phyloP scores from a whole-genome alignment of 2,888 invertebrate genomes.

The Anticlea derivata region DNA sequence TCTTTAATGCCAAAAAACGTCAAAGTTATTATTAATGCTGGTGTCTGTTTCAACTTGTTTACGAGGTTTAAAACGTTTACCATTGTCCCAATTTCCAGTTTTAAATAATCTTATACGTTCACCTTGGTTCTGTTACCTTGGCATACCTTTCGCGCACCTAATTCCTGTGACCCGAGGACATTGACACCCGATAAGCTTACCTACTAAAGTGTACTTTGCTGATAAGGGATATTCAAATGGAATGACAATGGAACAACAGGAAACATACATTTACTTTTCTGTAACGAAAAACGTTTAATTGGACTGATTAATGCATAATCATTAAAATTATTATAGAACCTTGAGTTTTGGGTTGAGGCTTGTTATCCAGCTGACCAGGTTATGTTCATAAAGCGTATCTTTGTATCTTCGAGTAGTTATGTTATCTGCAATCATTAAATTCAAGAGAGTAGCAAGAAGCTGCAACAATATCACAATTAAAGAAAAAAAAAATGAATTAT shows the following conservation, averaged over 20 bases:
- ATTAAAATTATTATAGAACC: not conserved
- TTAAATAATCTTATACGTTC: conserved; percentile 38
- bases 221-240: not conserved
- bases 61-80: conserved; percentile 24
- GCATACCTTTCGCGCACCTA: conserved; percentile 64
- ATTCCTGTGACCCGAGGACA: conserved; percentile 61
- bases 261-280: not conserved
- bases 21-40: conserved; percentile 2
- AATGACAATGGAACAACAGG: not conserved
- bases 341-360: not conserved
- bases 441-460: too few relatives aligned
- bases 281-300: not conserved
- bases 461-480: too few relatives aligned
- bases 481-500: too few relatives aligned
- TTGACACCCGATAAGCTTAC: conserved; percentile 62
- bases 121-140: conserved; percentile 62
- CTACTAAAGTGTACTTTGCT: conserved; percentile 16
- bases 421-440: too few relatives aligned
- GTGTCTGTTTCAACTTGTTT: conserved; percentile 18
- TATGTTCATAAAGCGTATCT: too few relatives aligned
- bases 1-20: not conserved
- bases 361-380: too few relatives aligned
- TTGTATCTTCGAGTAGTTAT: too few relatives aligned
- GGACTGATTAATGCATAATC: not conserved
- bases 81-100: conserved; percentile 33